phyloP scores from a whole-genome alignment of 2,797 vertebrate genomes.

The Cyclopterus lumpus region DNA sequence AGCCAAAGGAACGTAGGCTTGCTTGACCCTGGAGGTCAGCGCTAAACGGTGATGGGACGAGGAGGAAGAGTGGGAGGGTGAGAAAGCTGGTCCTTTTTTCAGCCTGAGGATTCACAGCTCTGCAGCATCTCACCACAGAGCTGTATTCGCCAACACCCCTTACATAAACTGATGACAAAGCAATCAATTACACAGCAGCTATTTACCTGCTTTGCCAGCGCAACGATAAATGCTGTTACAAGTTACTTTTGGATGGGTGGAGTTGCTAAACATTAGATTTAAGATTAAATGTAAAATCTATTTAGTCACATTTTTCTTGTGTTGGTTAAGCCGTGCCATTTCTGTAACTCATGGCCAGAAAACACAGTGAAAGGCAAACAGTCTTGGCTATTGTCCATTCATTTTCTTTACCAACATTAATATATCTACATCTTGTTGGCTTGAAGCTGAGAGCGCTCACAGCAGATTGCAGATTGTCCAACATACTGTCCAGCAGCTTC shows the following conservation, averaged over 20 bases:
- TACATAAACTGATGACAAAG: constrained; percentile 66
- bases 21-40: constrained; percentile 55
- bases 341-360: constrained; percentile 38
- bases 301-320: neutral
- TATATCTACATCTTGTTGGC: constrained; percentile 3
- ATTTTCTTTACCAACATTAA: constrained; percentile 22
- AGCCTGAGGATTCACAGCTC: constrained; percentile 53
- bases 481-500: neutral
- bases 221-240: neutral
- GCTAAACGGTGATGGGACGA: constrained; percentile 54
- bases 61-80: constrained; percentile 71
- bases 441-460: neutral
- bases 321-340: constrained; percentile 22
- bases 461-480: neutral
- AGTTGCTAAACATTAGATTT: constrained; percentile 17
- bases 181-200: constrained; percentile 39
- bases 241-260: neutral
- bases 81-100: constrained; percentile 57
- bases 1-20: constrained; percentile 62
- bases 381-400: constrained; percentile 53
- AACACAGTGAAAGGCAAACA: constrained; percentile 29
- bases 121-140: constrained; percentile 33
- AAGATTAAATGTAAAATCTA: neutral
- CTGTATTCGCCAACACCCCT: constrained; percentile 64
- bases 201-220: constrained; percentile 30